phyloP scores from a whole-genome alignment of 2,888 invertebrate genomes.

The Scaptomyza polygonia region DNA sequence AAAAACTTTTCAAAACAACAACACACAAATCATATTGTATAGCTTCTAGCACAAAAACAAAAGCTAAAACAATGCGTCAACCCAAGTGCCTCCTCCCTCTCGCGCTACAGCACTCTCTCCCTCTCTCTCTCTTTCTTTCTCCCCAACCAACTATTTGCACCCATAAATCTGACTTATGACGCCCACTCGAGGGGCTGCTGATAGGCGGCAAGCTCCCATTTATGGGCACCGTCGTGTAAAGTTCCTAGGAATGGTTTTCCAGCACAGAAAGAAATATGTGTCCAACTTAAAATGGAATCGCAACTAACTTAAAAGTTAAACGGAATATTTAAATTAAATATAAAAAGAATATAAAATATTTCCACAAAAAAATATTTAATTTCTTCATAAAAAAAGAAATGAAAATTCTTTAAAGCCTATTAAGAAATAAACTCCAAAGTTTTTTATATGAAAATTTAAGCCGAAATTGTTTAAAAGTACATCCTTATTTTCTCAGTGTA shows the following conservation, averaged over 20 bases:
- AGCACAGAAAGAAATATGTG: neutral
- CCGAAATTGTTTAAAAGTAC: neutral
- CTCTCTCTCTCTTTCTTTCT: neutral
- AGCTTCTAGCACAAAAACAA: constrained; percentile 7
- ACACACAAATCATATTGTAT: constrained; percentile 65
- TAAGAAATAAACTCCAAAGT: too few relatives aligned
- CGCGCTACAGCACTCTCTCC: too few relatives aligned
- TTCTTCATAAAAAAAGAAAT: too few relatives aligned
- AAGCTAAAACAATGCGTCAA: constrained; percentile 40
- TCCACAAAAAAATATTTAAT: too few relatives aligned
- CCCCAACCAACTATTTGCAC: constrained; percentile 62
- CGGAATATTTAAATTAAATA: too few relatives aligned
- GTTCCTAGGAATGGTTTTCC: constrained; percentile 8
- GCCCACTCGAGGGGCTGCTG: constrained; percentile 49
- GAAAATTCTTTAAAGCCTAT: too few relatives aligned
- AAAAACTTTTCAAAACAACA: constrained; percentile 59
- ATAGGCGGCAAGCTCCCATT: constrained; percentile 24
- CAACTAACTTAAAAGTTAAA: too few relatives aligned
- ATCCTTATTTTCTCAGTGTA: neutral
- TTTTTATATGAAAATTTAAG: too few relatives aligned
- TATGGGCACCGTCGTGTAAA: constrained; percentile 10
- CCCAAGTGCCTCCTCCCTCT: constrained; percentile 7
- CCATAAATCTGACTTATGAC: constrained; percentile 76
- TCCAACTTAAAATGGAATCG: too few relatives aligned
- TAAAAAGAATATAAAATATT: too few relatives aligned